Evolutionary conservation across 2,113 vertebrate genomes (phyloP).

Genomic region (Bucco capensis): DNA sequence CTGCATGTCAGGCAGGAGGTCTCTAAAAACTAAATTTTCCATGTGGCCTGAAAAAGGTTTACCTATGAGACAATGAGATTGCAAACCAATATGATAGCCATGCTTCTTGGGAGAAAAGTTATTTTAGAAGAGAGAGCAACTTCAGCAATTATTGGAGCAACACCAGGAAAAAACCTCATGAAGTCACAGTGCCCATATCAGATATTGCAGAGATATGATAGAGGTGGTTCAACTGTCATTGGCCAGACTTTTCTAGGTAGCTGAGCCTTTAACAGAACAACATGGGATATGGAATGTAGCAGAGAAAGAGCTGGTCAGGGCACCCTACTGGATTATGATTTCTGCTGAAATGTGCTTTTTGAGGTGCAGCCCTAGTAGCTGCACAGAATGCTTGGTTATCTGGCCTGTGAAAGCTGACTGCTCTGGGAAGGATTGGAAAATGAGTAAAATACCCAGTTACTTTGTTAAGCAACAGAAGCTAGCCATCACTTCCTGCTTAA

Average conservation of each 20-base stretch:
- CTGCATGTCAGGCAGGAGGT: background rate
- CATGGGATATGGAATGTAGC: background rate
- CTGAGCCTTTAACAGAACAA: background rate
- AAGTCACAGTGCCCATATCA: background rate
- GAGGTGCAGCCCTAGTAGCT: background rate
- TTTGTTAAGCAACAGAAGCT: background rate
- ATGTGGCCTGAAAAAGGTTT: background rate
- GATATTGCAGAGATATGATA: background rate
- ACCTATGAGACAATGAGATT: background rate
- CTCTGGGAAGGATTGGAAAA: background rate
- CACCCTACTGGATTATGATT: background rate
- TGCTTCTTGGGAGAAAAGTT: background rate
- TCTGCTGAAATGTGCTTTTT: background rate
- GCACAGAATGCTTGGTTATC: background rate
- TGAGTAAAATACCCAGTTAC: background rate
- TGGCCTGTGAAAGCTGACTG: background rate
- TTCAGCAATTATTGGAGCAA: background rate
- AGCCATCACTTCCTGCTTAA: background rate
- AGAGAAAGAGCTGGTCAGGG: background rate
- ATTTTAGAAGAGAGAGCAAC: background rate
- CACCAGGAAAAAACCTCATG: background rate
- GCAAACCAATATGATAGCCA: background rate
- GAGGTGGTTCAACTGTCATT: background rate
- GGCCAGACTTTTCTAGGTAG: background rate
- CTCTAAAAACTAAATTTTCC: background rate